These are phyloP conservation scores for Cydia amplana DNA, from an alignment of 1,140 invertebrate genomes.

Conservation along the genomic window DNA sequence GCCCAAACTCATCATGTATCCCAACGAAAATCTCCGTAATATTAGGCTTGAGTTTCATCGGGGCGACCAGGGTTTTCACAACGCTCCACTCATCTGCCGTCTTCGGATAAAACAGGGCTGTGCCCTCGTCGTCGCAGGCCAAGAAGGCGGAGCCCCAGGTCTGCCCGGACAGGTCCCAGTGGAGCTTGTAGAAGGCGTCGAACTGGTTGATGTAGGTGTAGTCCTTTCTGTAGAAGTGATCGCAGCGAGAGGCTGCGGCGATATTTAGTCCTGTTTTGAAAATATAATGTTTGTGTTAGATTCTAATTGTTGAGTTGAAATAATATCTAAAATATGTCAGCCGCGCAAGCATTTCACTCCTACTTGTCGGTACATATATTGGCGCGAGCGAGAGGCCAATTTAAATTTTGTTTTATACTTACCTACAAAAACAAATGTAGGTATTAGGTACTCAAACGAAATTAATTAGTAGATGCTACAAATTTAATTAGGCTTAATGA, in stretches of 20 bases:
- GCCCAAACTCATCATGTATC: conserved; percentile 40
- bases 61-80: conserved; percentile 37
- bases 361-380: too few relatives aligned
- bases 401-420: too few relatives aligned
- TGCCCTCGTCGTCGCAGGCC: conserved; percentile 42
- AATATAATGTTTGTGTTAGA: neutral
- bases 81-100: conserved; percentile 37
- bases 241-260: neutral
- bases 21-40: conserved; percentile 43
- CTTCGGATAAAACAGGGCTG: conserved; percentile 42
- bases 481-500: too few relatives aligned
- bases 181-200: conserved; percentile 48
- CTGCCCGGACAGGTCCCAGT: conserved; percentile 24
- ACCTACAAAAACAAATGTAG: too few relatives aligned
- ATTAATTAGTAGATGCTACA: too few relatives aligned
- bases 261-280: neutral
- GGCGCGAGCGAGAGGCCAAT: too few relatives aligned
- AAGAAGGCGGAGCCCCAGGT: conserved; percentile 40
- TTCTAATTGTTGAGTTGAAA: too few relatives aligned
- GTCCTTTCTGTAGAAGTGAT: conserved; percentile 43
- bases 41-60: conserved; percentile 26
- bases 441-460: too few relatives aligned
- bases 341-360: too few relatives aligned
- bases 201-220: conserved; percentile 45
- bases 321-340: too few relatives aligned